Evolutionary conservation across 2,113 vertebrate species (phyloP), one percentile per base, ranked within the genome.

Genomic region (Capreolus pygargus): DNA sequence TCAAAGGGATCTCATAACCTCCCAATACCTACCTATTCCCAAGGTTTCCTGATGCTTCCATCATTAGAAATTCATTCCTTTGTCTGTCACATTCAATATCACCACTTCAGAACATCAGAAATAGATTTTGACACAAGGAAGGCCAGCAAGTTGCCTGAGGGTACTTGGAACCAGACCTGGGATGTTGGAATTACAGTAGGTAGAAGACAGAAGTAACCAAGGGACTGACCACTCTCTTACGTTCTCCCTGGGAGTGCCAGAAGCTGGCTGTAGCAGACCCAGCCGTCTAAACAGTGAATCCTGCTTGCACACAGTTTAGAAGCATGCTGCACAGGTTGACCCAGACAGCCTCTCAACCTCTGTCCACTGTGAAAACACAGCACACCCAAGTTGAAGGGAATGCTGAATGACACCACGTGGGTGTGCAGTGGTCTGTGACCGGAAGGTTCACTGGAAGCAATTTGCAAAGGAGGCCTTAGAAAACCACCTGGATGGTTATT

Each of bases 401-500:
- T 47, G 92, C 96, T 98, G 98, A 98, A 58, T 98, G 99, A 98
- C 98, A 98, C 98, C 98, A 99, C 96, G 98, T 99, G 98, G 98
- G 98, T 98, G 98, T 99, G 98, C 99, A 98, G 97, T 97, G 98
- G 98, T 99, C 98, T 99, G 98, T 99, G 98, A 99, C 99, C 97
- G 98, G 99, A 99, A 98, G 98, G 98, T 98, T 99, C 97, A 94
- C 99, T 99, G 99, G 99, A 99, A 99, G 98, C 98, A 99, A 99
- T 99, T 99, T 99, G 98, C 98, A 98, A 98, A 99, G 98, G 98
- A 99, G 98, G 98, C 98, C 98, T 99, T 98, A 98, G 98, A 98
- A 99, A 99, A 98, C 99, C 99, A 99, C 99, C 99, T 99, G 99
- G 99, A 99, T 98, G 98, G 98, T 98, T 98, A 98, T 98, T 98